Percentiles rank a stretch among this genome's conserved stretches.
Evolutionary conservation across 2,888 invertebrate genomes (phyloP).

Genomic region (Periphyllus acericola): DNA sequence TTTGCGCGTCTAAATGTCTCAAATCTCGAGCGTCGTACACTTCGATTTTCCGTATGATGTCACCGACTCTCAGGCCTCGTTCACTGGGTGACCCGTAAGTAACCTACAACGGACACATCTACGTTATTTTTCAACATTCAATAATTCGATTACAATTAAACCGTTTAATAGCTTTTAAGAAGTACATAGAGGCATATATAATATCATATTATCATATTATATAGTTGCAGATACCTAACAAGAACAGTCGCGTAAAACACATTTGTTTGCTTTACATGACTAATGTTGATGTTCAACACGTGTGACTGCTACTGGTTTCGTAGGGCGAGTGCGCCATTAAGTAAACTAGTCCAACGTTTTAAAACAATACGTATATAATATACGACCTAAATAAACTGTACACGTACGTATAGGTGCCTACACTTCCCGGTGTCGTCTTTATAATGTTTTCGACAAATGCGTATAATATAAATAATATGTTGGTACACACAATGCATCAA

Average conservation of each 20-base stretch:
- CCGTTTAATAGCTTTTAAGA: background rate
- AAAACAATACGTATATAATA: background rate
- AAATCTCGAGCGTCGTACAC: constrained; percentile 88
- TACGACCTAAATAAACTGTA: background rate
- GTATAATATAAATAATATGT: background rate
- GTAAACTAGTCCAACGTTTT: background rate
- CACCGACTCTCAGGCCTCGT: constrained; percentile 85
- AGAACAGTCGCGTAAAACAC: constrained; percentile 36
- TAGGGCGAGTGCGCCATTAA: background rate
- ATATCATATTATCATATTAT: background rate
- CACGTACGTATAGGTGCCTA: background rate
- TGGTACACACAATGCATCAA: background rate
- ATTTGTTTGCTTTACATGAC: constrained; percentile 25
- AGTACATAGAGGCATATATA: background rate
- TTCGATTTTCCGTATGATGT: constrained; percentile 89
- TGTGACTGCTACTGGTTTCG: background rate
- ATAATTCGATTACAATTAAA: background rate
- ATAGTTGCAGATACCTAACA: background rate
- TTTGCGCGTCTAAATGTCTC: constrained; percentile 91
- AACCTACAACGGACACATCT: constrained; percentile 74
- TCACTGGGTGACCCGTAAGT: constrained; percentile 87
- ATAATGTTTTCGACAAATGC: background rate
- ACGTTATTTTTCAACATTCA: background rate
- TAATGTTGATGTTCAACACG: constrained; percentile 26
- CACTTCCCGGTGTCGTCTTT: background rate